Evolutionary conservation across 2,113 vertebrate genomes (phyloP).

Genomic region (Platycercus adscitus): DNA sequence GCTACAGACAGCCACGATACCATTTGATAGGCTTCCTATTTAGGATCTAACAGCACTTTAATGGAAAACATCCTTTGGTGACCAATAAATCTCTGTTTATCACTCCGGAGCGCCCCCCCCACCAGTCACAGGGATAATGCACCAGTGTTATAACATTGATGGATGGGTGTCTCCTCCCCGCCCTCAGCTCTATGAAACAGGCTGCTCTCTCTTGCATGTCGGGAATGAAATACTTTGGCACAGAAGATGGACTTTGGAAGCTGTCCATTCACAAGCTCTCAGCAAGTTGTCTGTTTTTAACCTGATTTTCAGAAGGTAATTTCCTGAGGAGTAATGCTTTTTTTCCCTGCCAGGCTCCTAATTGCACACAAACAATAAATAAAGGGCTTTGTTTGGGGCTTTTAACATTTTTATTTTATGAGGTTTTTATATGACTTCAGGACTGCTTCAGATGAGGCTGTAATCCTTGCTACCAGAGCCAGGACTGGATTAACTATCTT

Average conservation of each 20-base stretch:
- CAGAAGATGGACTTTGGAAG: background rate
- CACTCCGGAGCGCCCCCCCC: background rate
- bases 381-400: background rate
- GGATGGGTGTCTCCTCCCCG: background rate
- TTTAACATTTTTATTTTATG: conserved; percentile 9
- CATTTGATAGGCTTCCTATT: background rate
- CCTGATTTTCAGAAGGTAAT: background rate
- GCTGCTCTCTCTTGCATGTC: background rate
- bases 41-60: background rate
- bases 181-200: background rate
- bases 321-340: background rate
- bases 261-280: background rate
- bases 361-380: conserved; percentile 45
- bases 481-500: background rate
- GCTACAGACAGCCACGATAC: background rate
- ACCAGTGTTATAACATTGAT: background rate
- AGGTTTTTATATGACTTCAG: background rate
- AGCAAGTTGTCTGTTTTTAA: background rate
- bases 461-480: background rate
- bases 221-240: background rate
- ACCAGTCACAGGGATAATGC: background rate
- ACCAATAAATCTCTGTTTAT: background rate
- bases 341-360: background rate
- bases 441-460: background rate
- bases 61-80: background rate